Evolutionary conservation across 92 coral and sea anemone species (phyloP).

Genomic region (Zoanthus gigantus): DNA sequence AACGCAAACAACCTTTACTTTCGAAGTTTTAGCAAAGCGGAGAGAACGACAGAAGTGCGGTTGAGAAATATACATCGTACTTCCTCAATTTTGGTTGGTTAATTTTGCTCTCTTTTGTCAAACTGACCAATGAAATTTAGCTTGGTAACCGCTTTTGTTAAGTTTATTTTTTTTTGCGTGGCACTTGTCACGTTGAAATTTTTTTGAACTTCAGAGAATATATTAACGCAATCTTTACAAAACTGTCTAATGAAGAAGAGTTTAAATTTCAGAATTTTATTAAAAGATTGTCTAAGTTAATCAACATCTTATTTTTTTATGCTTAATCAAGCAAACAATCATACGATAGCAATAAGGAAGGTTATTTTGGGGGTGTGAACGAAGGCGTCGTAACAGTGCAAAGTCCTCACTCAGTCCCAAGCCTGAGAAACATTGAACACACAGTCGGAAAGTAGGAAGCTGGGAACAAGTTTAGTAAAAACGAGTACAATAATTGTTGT

Average conservation of each 20-base stretch:
- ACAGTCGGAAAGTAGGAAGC: background rate
- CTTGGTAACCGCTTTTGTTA: slow-evolving; percentile 23
- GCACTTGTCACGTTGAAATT: slow-evolving; percentile 43
- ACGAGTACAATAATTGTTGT: background rate
- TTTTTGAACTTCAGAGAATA: background rate
- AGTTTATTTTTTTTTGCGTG: slow-evolving; percentile 28
- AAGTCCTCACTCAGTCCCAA: background rate
- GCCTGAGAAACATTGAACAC: background rate
- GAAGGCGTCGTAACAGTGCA: background rate
- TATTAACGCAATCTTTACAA: background rate
- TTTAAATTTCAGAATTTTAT: background rate
- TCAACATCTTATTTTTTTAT: background rate
- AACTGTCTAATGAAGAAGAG: background rate
- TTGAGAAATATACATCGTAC: background rate
- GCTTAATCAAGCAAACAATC: background rate
- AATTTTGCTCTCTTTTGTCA: slow-evolving; percentile 1
- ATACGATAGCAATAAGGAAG: background rate
- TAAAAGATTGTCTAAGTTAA: background rate
- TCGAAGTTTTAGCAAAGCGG: background rate
- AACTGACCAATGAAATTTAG: slow-evolving; percentile 8
- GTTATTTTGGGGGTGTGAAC: slow-evolving; percentile 21
- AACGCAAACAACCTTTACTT: no score
- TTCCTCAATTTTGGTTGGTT: slow-evolving; percentile 33
- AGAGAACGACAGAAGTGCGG: background rate
- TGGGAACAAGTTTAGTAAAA: background rate